Evolutionary conservation across 2,113 vertebrate genomes (phyloP), one percentile per base, ranked within the genome.

Genomic region (Paracanthobrama guichenoti): DNA sequence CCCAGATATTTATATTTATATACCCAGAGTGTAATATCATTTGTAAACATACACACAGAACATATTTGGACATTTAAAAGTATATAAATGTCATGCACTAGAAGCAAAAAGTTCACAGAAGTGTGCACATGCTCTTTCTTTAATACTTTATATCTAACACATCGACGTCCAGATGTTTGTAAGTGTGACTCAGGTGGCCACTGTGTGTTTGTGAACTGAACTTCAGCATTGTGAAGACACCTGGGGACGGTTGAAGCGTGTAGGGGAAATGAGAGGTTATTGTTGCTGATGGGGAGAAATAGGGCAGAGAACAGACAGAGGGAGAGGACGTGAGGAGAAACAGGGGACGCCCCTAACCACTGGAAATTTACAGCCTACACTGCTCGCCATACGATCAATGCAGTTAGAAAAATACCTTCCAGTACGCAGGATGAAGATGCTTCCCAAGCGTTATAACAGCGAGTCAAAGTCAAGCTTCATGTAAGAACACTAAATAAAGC

Each of bases 301-400:
- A 75, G 39, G 26, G 14, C 14, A 55, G 14, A 44, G 44, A 42
- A 53, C 42, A 72, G 22, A 44, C 8, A 16, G 22, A 77, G 22
- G 39, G 44, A 83, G 79, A 74, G 55, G 83, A 84, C 71, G 24
- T 81, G 26, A n/a, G 26, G 48, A 46, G 12, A 42, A 71, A 9
- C 12, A 82, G 75, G 86, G 86, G 86, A 77, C 18, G 12, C 3
- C 26, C 86, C 83, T 44, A 39, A 81, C 20, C 3, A 14, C 80
- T 87, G 86, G 86, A 87, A 87, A 85, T 39, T 82, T 44, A 82
- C 48, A 20, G n/a, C 86, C 84, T 26, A 87, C 79, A 7, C 28
- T 77, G 53, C 35, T 75, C 1, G 60, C 22, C 22, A 26, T 55
- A n/a, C 14, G 69, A 66, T 22, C 57, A 50, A 42, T 16, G 57